phyloP scores from a whole-genome alignment of 2,113 vertebrate species.

The Saguinus imperator region DNA sequence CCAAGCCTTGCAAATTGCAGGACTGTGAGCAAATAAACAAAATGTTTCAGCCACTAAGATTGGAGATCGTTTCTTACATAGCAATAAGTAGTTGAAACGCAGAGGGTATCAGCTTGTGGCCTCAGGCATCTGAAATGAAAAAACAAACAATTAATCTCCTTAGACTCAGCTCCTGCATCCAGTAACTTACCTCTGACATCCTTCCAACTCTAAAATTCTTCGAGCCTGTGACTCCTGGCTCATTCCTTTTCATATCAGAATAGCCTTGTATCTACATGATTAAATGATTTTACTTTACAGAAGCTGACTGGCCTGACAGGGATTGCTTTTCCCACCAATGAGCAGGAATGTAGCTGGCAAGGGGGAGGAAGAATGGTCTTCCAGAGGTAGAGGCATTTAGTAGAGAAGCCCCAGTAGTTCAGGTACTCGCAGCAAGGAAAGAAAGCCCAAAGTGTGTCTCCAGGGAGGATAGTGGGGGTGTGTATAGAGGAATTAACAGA shows the following conservation, averaged over 20 bases:
- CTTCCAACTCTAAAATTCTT: conserved; percentile 2
- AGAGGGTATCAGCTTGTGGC: not conserved
- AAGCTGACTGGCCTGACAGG: not conserved
- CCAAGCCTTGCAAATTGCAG: not conserved
- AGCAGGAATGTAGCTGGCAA: not conserved
- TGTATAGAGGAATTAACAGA: not conserved
- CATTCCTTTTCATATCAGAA: not conserved
- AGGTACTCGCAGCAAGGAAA: not conserved
- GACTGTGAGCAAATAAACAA: not conserved
- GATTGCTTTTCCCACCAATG: not conserved
- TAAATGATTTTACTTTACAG: not conserved
- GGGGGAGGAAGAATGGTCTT: not conserved
- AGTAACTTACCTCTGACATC: not conserved
- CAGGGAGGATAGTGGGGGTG: not conserved
- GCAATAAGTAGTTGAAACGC: not conserved
- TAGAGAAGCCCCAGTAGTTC: not conserved
- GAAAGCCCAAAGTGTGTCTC: not conserved
- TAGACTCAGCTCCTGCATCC: not conserved
- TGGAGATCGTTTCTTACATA: not conserved
- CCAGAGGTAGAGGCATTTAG: not conserved
- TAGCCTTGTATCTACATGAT: not conserved
- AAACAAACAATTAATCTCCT: not conserved
- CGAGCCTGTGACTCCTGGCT: not conserved
- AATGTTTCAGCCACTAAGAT: not conserved
- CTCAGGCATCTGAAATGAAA: not conserved